Conservation (phyloP, 2,113 vertebrate species). For the Psilopsiagon aymara region DNA sequence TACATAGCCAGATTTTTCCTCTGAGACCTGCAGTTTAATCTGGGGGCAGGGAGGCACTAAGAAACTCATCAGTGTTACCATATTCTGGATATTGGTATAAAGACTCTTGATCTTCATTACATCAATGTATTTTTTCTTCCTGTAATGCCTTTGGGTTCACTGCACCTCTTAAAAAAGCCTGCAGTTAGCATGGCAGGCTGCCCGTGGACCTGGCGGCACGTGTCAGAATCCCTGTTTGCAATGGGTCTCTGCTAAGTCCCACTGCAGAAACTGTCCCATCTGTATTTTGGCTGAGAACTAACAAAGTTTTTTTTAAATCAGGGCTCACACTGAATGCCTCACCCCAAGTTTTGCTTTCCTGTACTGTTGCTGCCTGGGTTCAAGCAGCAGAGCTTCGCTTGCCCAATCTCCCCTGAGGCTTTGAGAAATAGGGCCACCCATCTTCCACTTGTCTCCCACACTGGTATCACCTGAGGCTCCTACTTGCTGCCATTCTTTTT, state of each 20-base stretch:
- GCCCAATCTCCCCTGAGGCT: not conserved
- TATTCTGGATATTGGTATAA: not conserved
- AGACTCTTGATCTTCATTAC: not conserved
- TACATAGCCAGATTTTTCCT: not conserved
- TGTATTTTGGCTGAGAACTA: not conserved
- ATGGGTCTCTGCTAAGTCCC: not conserved
- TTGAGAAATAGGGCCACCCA: not conserved
- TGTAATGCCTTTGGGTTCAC: not conserved
- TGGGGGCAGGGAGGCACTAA: not conserved
- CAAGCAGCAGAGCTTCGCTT: not conserved
- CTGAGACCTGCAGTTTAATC: not conserved
- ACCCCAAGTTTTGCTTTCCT: not conserved
- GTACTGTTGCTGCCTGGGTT: not conserved
- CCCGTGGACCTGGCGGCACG: accelerated
- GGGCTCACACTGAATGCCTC: accelerated
- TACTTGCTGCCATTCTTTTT: not conserved
- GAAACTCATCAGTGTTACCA: not conserved
- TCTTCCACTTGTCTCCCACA: accelerated
- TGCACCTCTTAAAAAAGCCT: not conserved
- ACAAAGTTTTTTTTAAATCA: not conserved
- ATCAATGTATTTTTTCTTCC: not conserved
- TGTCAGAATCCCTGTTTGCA: not conserved
- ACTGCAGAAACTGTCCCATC: not conserved
- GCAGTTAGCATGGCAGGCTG: accelerated
- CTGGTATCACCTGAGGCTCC: not conserved